These are phyloP conservation scores for Pavo muticus DNA, from an alignment of 2,113 vertebrate genomes.

Conservation along the genomic window DNA sequence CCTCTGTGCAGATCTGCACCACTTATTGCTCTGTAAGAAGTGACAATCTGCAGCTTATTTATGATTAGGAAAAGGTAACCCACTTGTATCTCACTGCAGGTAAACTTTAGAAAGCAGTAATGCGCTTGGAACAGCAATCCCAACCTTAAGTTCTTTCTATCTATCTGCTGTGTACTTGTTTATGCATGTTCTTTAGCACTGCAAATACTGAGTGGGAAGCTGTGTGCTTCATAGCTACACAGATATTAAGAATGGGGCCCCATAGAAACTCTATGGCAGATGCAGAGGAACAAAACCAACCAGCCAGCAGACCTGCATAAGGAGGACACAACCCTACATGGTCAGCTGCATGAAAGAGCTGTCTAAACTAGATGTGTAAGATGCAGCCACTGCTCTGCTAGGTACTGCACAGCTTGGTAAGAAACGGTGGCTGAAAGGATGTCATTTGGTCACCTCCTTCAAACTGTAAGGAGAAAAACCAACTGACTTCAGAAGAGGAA, in stretches of 20 bases:
- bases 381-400: neutral
- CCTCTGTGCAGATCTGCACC: neutral
- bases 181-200: neutral
- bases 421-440: neutral
- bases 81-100: neutral
- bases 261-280: neutral
- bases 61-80: neutral
- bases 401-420: neutral
- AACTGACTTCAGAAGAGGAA: neutral
- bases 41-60: neutral
- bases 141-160: neutral
- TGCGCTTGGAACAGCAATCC: neutral
- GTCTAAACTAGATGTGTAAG: neutral
- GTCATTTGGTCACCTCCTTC: neutral
- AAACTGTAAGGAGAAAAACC: neutral
- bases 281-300: neutral
- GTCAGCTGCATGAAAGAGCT: neutral
- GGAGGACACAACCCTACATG: neutral
- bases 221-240: neutral
- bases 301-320: neutral
- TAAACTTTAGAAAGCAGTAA: neutral
- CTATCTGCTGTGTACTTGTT: neutral
- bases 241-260: neutral
- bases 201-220: neutral
- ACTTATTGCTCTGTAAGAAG: neutral